A percentile compares a stretch with the other conserved stretches of the same genome.
These are phyloP conservation scores for Agrochola macilenta DNA, from an alignment of 2,888 invertebrate genomes.

Conservation along the genomic window DNA sequence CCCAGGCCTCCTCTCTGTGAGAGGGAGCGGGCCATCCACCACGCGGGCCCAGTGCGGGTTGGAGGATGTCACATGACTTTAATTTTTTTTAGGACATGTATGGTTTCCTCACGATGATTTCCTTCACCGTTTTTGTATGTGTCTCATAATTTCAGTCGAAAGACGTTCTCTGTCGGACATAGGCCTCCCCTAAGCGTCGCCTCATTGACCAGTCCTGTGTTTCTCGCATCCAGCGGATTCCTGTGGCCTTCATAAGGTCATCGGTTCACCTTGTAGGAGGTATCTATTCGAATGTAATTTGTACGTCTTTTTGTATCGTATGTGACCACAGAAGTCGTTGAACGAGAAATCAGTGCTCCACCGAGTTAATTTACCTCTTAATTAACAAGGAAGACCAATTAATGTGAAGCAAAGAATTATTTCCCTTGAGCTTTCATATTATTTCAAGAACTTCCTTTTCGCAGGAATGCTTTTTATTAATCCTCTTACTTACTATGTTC, in stretches of 20 bases:
- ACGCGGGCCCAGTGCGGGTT: not conserved
- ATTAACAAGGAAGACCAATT: slow-evolving; percentile 7
- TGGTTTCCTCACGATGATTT: too few species aligned
- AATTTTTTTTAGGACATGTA: not conserved
- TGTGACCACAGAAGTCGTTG: not conserved
- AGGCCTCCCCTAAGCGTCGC: not conserved
- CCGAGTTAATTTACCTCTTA: slow-evolving; percentile 17
- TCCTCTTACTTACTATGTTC: not conserved
- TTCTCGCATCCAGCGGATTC: not conserved
- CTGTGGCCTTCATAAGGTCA: too few species aligned
- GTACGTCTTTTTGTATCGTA: not conserved
- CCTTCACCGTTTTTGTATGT: too few species aligned
- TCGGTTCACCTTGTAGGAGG: not conserved
- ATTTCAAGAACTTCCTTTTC: slow-evolving; percentile 7
- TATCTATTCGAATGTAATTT: not conserved
- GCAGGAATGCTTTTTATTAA: not conserved
- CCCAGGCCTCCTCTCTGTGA: not conserved
- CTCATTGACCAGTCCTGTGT: not conserved
- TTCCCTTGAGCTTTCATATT: slow-evolving; percentile 4
- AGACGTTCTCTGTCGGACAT: too few species aligned
- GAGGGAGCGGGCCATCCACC: not conserved
- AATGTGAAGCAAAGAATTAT: slow-evolving; percentile 10
- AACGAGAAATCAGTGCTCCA: not conserved
- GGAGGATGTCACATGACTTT: not conserved
- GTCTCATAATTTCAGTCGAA: too few species aligned